Evolutionary conservation across 2,113 vertebrate genomes (phyloP).

Genomic region (Polyodon spathula): DNA sequence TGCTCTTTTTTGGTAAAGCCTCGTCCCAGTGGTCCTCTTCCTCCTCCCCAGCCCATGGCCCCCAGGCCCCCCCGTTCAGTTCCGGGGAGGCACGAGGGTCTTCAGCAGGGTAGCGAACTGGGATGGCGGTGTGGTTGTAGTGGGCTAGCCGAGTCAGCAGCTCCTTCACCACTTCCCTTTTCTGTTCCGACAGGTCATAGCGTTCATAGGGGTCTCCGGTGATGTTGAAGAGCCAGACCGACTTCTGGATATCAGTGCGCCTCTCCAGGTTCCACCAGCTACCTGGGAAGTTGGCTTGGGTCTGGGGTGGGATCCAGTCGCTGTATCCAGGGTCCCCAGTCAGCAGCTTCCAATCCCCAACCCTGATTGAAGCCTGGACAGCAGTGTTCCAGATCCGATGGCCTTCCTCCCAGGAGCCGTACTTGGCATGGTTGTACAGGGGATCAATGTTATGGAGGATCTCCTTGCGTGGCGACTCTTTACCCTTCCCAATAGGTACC

Average conservation of each 20-base stretch:
- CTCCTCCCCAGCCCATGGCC: constrained; percentile 81
- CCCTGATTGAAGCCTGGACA: constrained; percentile 82
- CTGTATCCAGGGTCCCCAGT: constrained; percentile 90
- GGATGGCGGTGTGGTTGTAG: constrained; percentile 85
- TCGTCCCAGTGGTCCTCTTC: constrained; percentile 58
- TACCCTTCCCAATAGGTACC: constrained; percentile 94
- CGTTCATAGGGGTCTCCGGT: constrained; percentile 82
- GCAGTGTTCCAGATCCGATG: constrained; percentile 89
- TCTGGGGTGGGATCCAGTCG: constrained; percentile 88
- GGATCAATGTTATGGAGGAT: constrained; percentile 96
- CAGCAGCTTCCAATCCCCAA: constrained; percentile 89
- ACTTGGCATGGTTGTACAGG: constrained; percentile 75
- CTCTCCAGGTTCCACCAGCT: constrained; percentile 93
- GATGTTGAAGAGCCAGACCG: constrained; percentile 94
- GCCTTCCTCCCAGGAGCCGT: constrained; percentile 75
- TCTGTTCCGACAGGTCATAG: constrained; percentile 68
- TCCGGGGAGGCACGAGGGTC: constrained; percentile 83
- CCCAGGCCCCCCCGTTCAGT: constrained; percentile 88
- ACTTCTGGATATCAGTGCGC: constrained; percentile 56
- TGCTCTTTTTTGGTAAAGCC: constrained; percentile 47
- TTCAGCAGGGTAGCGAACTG: constrained; percentile 82
- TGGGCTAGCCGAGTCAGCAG: constrained; percentile 71
- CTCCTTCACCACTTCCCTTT: constrained; percentile 76
- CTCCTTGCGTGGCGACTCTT: constrained; percentile 75
- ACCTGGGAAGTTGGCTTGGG: constrained; percentile 74